Conservation (phyloP, 30 jellyfish, hydroid and myxozoan genomes). For the Calvadosia cruxmelitensis region DNA sequence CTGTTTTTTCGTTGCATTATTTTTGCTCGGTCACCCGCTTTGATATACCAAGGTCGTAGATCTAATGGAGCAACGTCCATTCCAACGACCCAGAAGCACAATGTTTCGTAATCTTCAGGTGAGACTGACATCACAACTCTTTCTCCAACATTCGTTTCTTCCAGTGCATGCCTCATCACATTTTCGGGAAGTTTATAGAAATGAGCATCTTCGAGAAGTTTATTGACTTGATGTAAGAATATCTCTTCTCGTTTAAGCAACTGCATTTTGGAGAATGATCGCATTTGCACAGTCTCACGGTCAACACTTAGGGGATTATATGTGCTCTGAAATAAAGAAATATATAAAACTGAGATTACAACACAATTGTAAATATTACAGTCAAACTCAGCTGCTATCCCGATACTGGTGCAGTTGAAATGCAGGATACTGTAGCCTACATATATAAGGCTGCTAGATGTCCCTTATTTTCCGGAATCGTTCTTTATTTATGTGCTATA, state of each 20-base stretch:
- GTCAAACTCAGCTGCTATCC: no score
- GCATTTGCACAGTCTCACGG: conserved; percentile 60
- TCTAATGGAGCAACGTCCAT: conserved; percentile 63
- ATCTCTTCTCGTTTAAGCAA: conserved; percentile 23
- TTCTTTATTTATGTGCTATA: no score
- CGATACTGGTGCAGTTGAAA: no score
- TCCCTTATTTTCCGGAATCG: no score
- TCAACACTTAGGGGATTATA: conserved; percentile 56
- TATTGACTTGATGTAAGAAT: not conserved
- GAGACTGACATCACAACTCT: conserved; percentile 26
- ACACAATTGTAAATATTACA: no score
- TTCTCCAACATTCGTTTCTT: conserved; percentile 43
- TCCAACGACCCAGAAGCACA: conserved; percentile 57
- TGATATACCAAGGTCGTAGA: conserved; percentile 14
- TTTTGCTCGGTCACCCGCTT: conserved; percentile 50
- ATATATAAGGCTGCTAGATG: no score
- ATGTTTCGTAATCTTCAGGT: conserved; percentile 29
- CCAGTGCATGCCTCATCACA: conserved; percentile 46
- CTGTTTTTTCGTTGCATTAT: not conserved
- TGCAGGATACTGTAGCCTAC: no score
- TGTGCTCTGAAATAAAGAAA: conserved; percentile 40
- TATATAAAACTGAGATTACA: no score
- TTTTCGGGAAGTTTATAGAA: conserved; percentile 41
- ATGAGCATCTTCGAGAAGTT: conserved; percentile 25
- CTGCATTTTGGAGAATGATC: conserved; percentile 16